These are phyloP conservation scores for Mus spretus DNA, from an alignment of 2,797 vertebrate species.

Conservation along the genomic window DNA sequence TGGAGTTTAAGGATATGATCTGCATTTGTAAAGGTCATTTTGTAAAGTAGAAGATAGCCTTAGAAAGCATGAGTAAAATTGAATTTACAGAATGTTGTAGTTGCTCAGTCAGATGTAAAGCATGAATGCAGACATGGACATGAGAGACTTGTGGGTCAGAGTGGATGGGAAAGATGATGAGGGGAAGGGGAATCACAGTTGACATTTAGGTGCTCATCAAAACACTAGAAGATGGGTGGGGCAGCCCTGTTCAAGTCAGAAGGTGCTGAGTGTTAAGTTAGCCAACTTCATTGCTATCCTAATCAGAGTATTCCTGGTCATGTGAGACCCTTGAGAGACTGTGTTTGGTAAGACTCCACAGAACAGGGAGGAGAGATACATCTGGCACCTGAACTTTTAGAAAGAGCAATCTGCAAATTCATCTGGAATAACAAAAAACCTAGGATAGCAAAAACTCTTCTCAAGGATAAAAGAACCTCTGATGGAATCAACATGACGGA, in stretches of 20 bases:
- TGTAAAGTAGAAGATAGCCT: background rate
- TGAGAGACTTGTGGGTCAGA: background rate
- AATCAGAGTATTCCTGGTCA: background rate
- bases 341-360: background rate
- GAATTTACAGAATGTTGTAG: background rate
- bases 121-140: conserved; percentile 3
- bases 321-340: background rate
- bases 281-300: background rate
- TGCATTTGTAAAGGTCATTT: background rate
- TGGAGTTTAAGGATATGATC: background rate
- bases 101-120: background rate
- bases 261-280: background rate
- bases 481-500: too few species aligned
- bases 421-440: too few species aligned
- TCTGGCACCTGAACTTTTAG: background rate
- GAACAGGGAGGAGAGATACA: background rate
- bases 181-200: background rate
- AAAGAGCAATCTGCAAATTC: too few species aligned
- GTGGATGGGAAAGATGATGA: fast-evolving
- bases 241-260: background rate
- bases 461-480: too few species aligned
- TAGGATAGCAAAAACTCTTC: too few species aligned
- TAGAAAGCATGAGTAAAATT: background rate
- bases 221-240: background rate
- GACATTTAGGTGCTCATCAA: background rate